Evolutionary conservation across 2,888 invertebrate species (phyloP).

Genomic region (Lottia gigantea): DNA sequence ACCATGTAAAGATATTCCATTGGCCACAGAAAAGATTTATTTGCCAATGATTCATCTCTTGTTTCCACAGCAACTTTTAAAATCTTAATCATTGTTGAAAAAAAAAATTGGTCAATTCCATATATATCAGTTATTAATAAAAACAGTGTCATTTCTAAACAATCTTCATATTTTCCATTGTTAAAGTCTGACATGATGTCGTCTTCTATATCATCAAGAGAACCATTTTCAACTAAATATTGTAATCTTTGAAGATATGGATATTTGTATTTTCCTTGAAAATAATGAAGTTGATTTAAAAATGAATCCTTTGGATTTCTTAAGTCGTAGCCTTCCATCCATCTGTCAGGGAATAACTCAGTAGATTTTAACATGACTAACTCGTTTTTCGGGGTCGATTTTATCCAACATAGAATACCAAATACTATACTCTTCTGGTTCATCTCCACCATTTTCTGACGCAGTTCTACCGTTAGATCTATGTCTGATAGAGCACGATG

Average conservation of each 20-base stretch:
- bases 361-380: background rate
- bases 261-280: background rate
- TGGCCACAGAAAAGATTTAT: background rate
- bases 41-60: background rate
- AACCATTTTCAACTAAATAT: background rate
- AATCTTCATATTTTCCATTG: background rate
- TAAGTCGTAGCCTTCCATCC: background rate
- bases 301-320: background rate
- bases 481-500: background rate
- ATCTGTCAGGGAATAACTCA: background rate
- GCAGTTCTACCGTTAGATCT: background rate
- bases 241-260: background rate
- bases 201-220: background rate
- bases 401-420: background rate
- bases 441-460: background rate
- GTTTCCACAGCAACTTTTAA: background rate
- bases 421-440: background rate
- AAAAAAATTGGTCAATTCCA: background rate
- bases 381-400: background rate
- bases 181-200: background rate
- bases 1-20: background rate
- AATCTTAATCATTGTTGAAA: background rate
- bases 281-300: too few relatives aligned
- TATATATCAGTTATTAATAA: background rate
- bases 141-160: background rate